phyloP scores from a whole-genome alignment of 2,888 invertebrate genomes.

The Pristionchus entomophagus region DNA sequence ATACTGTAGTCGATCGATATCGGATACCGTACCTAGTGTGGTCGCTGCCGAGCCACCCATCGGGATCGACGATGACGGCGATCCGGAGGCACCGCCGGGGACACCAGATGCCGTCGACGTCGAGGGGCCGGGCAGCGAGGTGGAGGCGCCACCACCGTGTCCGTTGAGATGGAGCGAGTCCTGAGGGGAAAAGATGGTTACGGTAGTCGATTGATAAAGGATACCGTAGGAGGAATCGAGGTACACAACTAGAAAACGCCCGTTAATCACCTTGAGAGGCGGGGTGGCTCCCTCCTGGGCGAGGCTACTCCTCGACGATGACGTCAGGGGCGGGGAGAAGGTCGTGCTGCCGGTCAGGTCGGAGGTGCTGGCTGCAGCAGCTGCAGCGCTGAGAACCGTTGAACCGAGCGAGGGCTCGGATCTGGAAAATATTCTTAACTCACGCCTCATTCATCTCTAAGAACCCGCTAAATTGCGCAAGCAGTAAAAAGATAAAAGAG shows the following conservation, averaged over 20 bases:
- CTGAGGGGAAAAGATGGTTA: conserved; percentile 7
- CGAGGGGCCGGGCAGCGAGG: not conserved
- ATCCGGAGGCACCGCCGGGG: conserved; percentile 5
- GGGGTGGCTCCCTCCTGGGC: conserved; percentile 42
- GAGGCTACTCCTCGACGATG: conserved; percentile 17
- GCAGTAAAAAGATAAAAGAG: not conserved
- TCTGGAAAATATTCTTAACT: not conserved
- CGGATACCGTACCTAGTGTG: not conserved
- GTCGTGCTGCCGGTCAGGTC: conserved; percentile 37
- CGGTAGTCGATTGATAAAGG: not conserved
- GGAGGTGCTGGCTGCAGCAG: not conserved
- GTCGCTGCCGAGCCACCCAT: conserved; percentile 33
- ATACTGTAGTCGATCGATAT: no score
- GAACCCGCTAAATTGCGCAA: no score
- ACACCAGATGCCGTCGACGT: conserved; percentile 32
- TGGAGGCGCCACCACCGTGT: not conserved
- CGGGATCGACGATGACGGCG: conserved; percentile 35
- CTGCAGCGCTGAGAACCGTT: not conserved
- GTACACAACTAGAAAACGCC: no score
- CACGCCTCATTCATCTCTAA: no score
- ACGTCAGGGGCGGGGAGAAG: conserved; percentile 44
- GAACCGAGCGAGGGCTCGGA: conserved; percentile 36
- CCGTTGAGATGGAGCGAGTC: not conserved
- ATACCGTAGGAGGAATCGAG: not conserved
- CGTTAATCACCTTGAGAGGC: conserved; percentile 40